Evolutionary conservation across 1,140 invertebrate genomes (phyloP).

Genomic region (Latrodectus geometricus): DNA sequence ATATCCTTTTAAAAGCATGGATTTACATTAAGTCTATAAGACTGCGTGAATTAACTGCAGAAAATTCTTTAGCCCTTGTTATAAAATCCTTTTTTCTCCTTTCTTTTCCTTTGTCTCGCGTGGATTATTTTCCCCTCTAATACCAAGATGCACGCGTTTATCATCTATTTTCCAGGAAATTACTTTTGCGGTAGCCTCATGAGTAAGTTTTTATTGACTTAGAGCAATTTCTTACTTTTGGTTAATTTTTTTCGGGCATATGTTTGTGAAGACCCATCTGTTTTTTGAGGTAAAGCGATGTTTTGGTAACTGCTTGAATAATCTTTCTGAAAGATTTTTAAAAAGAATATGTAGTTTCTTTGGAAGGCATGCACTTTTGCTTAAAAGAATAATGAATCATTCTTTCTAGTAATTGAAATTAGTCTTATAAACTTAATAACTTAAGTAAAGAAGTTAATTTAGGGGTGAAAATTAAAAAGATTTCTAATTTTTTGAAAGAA

Average conservation of each 20-base stretch:
- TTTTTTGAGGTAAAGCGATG: background rate
- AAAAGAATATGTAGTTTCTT: too few species aligned
- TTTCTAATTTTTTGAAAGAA: too few species aligned
- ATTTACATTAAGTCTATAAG: background rate
- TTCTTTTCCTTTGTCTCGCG: background rate
- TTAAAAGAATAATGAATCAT: too few species aligned
- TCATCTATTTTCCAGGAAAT: background rate
- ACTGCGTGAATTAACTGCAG: background rate
- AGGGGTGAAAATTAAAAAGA: too few species aligned
- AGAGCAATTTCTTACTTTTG: background rate
- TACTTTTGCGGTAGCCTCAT: background rate
- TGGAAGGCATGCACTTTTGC: too few species aligned
- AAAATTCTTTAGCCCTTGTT: background rate
- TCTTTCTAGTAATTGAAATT: too few species aligned
- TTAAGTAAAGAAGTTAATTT: too few species aligned
- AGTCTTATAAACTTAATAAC: too few species aligned
- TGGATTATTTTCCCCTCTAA: background rate
- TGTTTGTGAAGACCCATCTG: background rate
- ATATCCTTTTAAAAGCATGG: background rate
- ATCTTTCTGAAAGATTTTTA: too few species aligned
- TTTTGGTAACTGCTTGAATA: too few species aligned
- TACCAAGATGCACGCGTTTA: background rate
- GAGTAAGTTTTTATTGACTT: background rate
- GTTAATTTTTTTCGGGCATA: background rate
- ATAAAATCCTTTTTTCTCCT: background rate